Percentiles rank a stretch among this genome's conserved stretches.
phyloP scores from a whole-genome alignment of 2,113 vertebrate genomes.

The Grantiella picta region DNA sequence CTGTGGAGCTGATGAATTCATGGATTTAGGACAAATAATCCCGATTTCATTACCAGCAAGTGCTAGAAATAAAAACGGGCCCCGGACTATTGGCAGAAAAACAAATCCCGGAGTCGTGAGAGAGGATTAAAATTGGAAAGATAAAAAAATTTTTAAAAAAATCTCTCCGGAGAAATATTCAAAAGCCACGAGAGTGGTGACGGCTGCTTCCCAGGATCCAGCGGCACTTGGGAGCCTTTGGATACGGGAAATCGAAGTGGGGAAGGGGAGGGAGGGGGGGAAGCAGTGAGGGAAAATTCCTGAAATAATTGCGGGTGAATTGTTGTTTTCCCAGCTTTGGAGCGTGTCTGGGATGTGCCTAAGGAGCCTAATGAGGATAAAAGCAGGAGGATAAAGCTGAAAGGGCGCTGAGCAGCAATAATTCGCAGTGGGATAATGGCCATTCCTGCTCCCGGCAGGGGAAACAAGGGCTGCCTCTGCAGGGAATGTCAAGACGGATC shows the following conservation, averaged over 20 bases:
- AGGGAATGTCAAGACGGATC: neutral
- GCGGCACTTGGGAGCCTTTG: neutral
- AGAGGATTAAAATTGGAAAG: constrained; percentile 41
- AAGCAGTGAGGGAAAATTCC: neutral
- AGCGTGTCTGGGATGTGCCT: neutral
- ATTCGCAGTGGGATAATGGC: neutral
- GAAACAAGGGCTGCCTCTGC: neutral
- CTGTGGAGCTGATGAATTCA: constrained; percentile 26
- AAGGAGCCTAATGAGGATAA: neutral
- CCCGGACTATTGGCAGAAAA: neutral
- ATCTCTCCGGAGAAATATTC: neutral
- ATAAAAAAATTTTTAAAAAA: neutral
- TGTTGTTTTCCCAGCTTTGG: neutral
- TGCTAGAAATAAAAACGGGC: constrained; percentile 54
- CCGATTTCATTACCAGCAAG: constrained; percentile 23
- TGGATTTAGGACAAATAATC: constrained; percentile 60
- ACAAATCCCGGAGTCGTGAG: constrained; percentile 31
- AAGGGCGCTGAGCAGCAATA: neutral
- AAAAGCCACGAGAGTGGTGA: neutral
- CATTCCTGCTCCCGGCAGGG: neutral
- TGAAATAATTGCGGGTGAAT: neutral
- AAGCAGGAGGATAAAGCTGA: neutral
- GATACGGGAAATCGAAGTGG: neutral
- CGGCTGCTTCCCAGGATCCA: neutral
- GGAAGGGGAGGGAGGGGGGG: neutral